phyloP scores from a whole-genome alignment of 1,140 invertebrate genomes.

The Macrotrachela quadricornifera region DNA sequence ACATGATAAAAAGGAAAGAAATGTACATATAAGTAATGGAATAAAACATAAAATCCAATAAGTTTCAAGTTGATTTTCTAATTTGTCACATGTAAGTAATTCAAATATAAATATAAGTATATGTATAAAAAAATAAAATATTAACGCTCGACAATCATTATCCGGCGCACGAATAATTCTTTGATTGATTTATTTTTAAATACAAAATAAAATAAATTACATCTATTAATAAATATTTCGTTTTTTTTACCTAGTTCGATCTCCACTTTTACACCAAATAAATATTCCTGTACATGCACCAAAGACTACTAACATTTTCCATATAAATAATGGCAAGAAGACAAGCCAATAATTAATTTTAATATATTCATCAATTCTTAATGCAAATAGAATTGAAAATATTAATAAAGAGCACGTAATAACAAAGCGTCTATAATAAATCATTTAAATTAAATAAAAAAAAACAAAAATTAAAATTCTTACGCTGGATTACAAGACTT shows the following conservation, averaged over 20 bases:
- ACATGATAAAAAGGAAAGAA: conserved; percentile 80
- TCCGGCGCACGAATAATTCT: too few relatives aligned
- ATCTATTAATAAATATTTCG: too few relatives aligned
- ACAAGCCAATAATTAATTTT: conserved; percentile 80
- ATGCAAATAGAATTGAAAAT: conserved; percentile 66
- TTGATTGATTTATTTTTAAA: too few relatives aligned
- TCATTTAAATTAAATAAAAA: too few relatives aligned
- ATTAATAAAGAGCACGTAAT: conserved; percentile 48
- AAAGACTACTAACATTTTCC: conserved; percentile 69
- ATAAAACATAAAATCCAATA: conserved; percentile 39
- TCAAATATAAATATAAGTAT: conserved; percentile 87
- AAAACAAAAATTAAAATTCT: too few relatives aligned
- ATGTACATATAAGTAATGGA: conserved; percentile 89
- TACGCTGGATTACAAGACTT: too few relatives aligned
- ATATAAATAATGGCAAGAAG: conserved; percentile 82
- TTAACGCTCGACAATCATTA: conserved; percentile 8
- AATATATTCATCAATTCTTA: conserved; percentile 62
- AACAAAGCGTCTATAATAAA: too few relatives aligned
- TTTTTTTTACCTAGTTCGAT: conserved; percentile 48
- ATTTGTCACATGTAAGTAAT: conserved; percentile 73
- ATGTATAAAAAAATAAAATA: conserved; percentile 75
- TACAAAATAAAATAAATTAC: too few relatives aligned
- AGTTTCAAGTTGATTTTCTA: conserved; percentile 57
- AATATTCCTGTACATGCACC: conserved; percentile 70
- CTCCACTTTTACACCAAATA: conserved; percentile 57